Conservation (phyloP, 2,797 vertebrate genomes). For the Melopsittacus undulatus region DNA sequence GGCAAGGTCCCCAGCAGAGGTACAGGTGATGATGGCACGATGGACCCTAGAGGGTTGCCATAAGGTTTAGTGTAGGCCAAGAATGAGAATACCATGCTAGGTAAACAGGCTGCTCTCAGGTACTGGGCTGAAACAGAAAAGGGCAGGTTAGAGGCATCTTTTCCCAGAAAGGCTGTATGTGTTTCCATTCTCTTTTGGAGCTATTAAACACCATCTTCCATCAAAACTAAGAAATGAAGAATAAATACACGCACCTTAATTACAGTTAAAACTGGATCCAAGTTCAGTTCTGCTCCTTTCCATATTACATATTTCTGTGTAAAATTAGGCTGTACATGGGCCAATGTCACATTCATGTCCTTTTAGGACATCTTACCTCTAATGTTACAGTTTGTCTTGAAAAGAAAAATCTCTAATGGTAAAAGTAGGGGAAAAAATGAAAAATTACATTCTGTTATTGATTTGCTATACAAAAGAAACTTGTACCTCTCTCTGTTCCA, state of each 20-base stretch:
- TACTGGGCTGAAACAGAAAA: not conserved
- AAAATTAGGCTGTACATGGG: not conserved
- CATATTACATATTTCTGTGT: not conserved
- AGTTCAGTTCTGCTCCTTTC: not conserved
- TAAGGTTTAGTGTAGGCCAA: not conserved
- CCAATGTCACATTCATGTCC: not conserved
- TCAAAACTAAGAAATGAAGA: not conserved
- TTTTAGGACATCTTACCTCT: not conserved
- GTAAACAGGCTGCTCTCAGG: not conserved
- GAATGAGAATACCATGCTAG: not conserved
- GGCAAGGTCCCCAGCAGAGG: not conserved
- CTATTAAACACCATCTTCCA: not conserved
- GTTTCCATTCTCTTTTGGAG: not conserved
- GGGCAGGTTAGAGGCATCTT: not conserved
- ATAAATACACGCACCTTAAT: not conserved
- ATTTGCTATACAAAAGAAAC: not conserved
- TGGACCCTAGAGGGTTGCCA: not conserved
- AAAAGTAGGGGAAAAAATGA: not conserved
- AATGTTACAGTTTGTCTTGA: not conserved
- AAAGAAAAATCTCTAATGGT: not conserved
- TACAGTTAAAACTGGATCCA: not conserved
- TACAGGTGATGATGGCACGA: rapidly evolving
- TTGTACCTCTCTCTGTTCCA: not conserved
- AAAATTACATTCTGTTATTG: not conserved
- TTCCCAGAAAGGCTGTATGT: not conserved